phyloP scores from a whole-genome alignment of 2,113 vertebrate species.

The Ovis aries region ARS-UI_Ramb_v3.0 NC_056054.1:33750001-33750500 shows the following conservation, averaged over 20 bases:
- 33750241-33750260: neutral
- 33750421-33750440: neutral
- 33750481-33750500: neutral
- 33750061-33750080: neutral
- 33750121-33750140: neutral
- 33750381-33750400: neutral
- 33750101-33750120: neutral
- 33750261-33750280: neutral
- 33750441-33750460: neutral
- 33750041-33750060: neutral
- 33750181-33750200: rapidly evolving
- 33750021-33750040: neutral
- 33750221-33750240: neutral
- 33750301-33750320: neutral
- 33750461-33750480: neutral
- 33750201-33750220: neutral
- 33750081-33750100: neutral
- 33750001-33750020: neutral
- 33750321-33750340: too few species aligned
- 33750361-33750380: neutral
- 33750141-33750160: rapidly evolving
- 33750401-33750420: neutral
- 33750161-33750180: neutral
- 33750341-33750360: neutral
- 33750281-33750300: neutral